phyloP scores from a whole-genome alignment of 2,113 vertebrate genomes.

The Dolichallabes microphthalmus region DNA sequence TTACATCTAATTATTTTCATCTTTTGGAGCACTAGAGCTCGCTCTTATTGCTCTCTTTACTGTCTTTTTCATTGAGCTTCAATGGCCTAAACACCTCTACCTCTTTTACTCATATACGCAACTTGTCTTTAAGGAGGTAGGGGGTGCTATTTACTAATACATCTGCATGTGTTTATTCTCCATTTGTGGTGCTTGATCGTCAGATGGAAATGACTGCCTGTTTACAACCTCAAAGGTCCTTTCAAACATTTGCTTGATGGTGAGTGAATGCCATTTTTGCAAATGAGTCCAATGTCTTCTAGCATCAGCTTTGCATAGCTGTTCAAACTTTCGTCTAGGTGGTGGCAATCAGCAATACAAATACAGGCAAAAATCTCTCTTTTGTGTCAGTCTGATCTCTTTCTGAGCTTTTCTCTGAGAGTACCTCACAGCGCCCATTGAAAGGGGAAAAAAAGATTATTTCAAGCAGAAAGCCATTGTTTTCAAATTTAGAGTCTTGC shows the following conservation, averaged over 20 bases:
- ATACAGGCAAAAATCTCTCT: conserved; percentile 44
- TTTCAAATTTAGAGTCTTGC: conserved; percentile 14
- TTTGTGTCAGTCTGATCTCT: conserved; percentile 37
- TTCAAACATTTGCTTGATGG: conserved; percentile 36
- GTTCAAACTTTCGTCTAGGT: conserved; percentile 49
- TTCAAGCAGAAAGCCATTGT: conserved; percentile 21
- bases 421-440: conserved; percentile 16
- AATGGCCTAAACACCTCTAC: background rate
- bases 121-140: conserved; percentile 17
- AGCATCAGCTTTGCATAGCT: conserved; percentile 44
- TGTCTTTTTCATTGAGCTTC: conserved; percentile 27
- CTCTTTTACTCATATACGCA: background rate
- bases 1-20: conserved; percentile 37
- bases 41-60: conserved; percentile 27
- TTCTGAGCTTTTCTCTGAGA: conserved; percentile 29
- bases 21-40: conserved; percentile 19
- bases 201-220: conserved; percentile 10
- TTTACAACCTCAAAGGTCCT: conserved; percentile 30
- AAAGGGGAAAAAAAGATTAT: conserved; percentile 29
- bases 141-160: conserved; percentile 43
- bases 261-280: conserved; percentile 42
- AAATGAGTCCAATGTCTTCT: conserved; percentile 26
- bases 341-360: conserved; percentile 51
- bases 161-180: background rate
- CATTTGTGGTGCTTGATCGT: background rate